Conservation (phyloP, 2,113 vertebrate species). For the Toxostoma redivivum region DNA sequence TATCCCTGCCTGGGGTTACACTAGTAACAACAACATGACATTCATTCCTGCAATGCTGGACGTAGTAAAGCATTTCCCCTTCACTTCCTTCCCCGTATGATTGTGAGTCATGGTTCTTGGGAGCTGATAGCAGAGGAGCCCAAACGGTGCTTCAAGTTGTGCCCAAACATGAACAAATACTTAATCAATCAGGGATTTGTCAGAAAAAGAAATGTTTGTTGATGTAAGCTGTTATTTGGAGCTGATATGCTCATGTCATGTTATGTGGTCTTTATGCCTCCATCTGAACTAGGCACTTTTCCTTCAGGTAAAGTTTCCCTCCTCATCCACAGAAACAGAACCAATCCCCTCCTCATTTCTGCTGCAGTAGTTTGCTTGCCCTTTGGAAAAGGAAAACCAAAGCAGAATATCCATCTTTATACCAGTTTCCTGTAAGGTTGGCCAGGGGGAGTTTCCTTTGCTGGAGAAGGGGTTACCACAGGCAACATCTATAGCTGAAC, state of each 20-base stretch:
- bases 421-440: rapidly evolving
- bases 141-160: neutral
- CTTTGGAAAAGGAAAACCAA: neutral
- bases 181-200: neutral
- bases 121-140: neutral
- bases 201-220: neutral
- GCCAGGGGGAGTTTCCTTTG: neutral
- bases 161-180: neutral
- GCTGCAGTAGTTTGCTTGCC: neutral
- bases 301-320: neutral
- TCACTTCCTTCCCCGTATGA: neutral
- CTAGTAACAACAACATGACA: neutral
- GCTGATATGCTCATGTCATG: neutral
- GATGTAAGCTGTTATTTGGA: neutral
- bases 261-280: neutral
- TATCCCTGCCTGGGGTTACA: neutral
- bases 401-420: neutral
- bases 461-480: neutral
- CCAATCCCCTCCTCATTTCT: neutral
- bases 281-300: neutral
- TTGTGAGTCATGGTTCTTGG: neutral
- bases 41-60: neutral
- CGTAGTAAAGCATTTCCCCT: slow-evolving; percentile 2
- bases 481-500: neutral
- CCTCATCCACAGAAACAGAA: neutral